Conservation (phyloP, 2,113 vertebrate species). For the Plecotus auritus region DNA sequence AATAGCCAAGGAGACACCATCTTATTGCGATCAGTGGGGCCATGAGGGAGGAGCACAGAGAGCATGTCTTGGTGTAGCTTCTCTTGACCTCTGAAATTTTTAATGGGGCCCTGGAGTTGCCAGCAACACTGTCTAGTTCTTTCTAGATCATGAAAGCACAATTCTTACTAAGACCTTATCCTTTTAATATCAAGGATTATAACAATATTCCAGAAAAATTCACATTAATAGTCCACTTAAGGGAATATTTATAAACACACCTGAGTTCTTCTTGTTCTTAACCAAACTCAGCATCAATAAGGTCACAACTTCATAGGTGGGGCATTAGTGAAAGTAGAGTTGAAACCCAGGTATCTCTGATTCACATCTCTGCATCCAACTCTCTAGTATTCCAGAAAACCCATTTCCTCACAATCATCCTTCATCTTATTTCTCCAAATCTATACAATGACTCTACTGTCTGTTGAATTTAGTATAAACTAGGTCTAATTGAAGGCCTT, state of each 20-base stretch:
- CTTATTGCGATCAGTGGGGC: background rate
- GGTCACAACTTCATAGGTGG: background rate
- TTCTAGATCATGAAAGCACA: background rate
- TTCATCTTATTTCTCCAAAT: background rate
- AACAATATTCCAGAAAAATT: constrained; percentile 10
- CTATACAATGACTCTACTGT: background rate
- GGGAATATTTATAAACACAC: background rate
- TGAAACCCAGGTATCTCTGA: background rate
- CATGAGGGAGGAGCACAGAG: background rate
- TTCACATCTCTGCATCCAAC: background rate
- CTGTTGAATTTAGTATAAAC: background rate
- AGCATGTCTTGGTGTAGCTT: background rate
- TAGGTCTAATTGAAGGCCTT: background rate
- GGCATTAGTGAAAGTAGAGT: background rate
- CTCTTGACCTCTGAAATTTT: background rate
- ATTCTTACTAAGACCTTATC: background rate
- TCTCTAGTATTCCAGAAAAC: background rate
- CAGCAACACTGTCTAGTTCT: background rate
- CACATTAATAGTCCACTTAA: background rate
- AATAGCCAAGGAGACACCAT: background rate
- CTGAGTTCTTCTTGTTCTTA: background rate
- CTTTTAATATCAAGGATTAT: constrained; percentile 1
- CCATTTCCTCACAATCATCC: background rate
- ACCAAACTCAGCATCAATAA: background rate
- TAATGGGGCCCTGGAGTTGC: background rate